Conservation (phyloP, 2,888 invertebrate genomes). For the Auanema sp. region DNA sequence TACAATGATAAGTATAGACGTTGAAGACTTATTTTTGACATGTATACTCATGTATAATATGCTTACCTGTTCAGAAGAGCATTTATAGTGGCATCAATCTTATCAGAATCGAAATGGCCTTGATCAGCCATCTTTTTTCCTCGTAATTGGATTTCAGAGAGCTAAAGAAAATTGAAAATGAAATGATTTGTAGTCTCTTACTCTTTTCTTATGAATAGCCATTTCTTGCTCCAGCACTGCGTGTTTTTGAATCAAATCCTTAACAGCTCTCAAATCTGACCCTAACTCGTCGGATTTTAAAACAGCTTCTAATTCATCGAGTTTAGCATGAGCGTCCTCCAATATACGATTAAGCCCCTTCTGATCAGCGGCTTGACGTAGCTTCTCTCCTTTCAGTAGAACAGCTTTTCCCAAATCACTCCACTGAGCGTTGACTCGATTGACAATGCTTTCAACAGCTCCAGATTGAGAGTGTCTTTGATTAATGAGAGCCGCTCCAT, state of each 20-base stretch:
- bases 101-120: slow-evolving; percentile 89
- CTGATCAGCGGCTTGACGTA: slow-evolving; percentile 52
- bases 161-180: slow-evolving; percentile 67
- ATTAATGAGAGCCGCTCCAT: slow-evolving; percentile 76
- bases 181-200: slow-evolving; percentile 69
- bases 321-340: slow-evolving; percentile 83
- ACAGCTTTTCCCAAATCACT: slow-evolving; percentile 76
- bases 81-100: slow-evolving; percentile 70
- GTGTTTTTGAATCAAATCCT: slow-evolving; percentile 77
- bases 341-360: slow-evolving; percentile 72
- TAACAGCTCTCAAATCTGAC: slow-evolving; percentile 85
- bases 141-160: slow-evolving; percentile 32
- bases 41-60: neutral
- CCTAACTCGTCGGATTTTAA: slow-evolving; percentile 75
- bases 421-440: slow-evolving; percentile 79
- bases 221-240: slow-evolving; percentile 80
- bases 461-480: slow-evolving; percentile 74
- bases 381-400: slow-evolving; percentile 65
- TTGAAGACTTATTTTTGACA: neutral
- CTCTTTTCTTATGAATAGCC: slow-evolving; percentile 79
- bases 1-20: neutral
- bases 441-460: slow-evolving; percentile 74
- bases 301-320: slow-evolving; percentile 81
- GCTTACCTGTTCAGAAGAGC: slow-evolving; percentile 29
- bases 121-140: slow-evolving; percentile 86